Conservation (phyloP, 2,797 vertebrate species). For the Siniperca scherzeri region DNA sequence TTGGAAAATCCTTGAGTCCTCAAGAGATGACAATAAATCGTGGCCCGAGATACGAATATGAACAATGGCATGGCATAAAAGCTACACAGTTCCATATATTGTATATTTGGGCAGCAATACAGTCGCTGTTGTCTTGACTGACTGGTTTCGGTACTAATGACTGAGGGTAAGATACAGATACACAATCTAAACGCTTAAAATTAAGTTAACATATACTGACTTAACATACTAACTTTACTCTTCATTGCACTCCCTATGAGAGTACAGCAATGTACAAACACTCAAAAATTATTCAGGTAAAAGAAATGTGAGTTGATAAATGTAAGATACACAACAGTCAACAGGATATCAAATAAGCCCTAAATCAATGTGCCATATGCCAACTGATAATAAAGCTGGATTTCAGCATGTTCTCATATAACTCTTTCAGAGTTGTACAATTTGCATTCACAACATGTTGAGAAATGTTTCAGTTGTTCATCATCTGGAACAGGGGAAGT, state of each 20-base stretch:
- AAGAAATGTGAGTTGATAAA: constrained; percentile 7
- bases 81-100: constrained; percentile 13
- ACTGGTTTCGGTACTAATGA: constrained; percentile 14
- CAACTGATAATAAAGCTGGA: neutral
- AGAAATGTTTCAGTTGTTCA: constrained; percentile 2
- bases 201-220: neutral
- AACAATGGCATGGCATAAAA: constrained; percentile 4
- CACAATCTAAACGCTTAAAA: neutral
- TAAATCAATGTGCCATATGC: constrained; percentile 12
- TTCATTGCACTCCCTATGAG: neutral
- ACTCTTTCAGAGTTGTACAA: constrained; percentile 5
- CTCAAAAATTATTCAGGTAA: neutral
- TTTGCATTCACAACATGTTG: neutral
- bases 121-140: neutral
- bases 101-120: constrained; percentile 16
- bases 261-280: constrained; percentile 9
- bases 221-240: neutral
- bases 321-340: neutral
- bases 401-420: neutral
- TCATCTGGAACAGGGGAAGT: neutral
- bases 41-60: constrained; percentile 14
- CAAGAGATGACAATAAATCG: neutral
- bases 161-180: constrained; percentile 23
- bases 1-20: constrained; percentile 33
- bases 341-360: neutral